Conservation (phyloP, 2,797 vertebrate species). For the Rallus crepitans region DNA sequence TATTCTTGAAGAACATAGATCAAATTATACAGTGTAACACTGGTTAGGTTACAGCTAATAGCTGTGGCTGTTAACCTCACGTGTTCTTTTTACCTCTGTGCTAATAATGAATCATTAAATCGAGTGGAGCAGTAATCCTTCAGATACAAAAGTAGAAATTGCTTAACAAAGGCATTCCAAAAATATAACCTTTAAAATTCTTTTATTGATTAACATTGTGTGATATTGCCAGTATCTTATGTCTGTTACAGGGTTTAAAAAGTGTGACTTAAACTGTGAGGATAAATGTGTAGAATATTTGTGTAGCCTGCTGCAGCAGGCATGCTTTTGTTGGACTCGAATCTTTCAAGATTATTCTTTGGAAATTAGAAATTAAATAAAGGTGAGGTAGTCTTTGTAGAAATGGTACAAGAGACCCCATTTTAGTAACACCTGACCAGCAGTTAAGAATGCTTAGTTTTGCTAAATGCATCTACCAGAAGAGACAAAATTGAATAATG, state of each 20-base stretch:
- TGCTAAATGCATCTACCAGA: not conserved
- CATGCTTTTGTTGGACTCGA: not conserved
- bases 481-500: not conserved
- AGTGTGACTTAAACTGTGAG: not conserved
- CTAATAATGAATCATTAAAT: constrained; percentile 16
- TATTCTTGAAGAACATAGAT: constrained; percentile 44
- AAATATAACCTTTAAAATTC: not conserved
- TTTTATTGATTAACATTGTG: not conserved
- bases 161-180: constrained; percentile 27
- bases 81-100: constrained; percentile 23
- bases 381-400: not conserved
- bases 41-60: constrained; percentile 39
- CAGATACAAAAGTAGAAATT: constrained; percentile 22
- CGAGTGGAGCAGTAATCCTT: constrained; percentile 5
- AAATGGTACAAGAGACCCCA: not conserved
- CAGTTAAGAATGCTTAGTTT: not conserved
- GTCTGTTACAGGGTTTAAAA: not conserved
- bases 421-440: not conserved
- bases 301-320: not conserved
- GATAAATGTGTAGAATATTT: not conserved
- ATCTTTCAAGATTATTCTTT: not conserved
- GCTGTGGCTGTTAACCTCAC: constrained; percentile 11
- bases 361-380: not conserved
- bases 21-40: not conserved
- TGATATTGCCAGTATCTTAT: not conserved